Percentiles rank a stretch among this genome's conserved stretches.
These are phyloP conservation scores for Drosophila punjabiensis DNA, from an alignment of 1,140 invertebrate species.

Conservation along the genomic window DNA sequence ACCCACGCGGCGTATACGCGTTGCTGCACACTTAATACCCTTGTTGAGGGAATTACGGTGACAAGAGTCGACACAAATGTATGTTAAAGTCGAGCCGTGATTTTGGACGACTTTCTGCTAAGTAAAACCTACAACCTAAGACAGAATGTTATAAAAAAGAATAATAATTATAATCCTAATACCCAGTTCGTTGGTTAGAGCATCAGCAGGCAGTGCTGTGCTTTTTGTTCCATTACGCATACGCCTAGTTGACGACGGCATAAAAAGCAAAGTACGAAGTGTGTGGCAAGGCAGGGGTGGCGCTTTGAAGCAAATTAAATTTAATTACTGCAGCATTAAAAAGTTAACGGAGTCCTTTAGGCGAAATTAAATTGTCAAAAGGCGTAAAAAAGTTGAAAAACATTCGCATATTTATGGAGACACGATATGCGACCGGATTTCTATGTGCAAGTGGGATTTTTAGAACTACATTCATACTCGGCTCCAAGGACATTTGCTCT, in stretches of 20 bases:
- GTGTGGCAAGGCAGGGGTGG: constrained; percentile 19
- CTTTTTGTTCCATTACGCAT: constrained; percentile 41
- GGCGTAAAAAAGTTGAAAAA: constrained; percentile 54
- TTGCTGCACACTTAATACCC: constrained; percentile 30
- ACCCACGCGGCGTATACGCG: constrained; percentile 37
- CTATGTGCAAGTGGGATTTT: neutral
- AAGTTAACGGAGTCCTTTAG: constrained; percentile 51
- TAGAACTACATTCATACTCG: neutral
- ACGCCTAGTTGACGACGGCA: constrained; percentile 64
- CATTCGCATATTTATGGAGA: constrained; percentile 14
- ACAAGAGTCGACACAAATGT: neutral
- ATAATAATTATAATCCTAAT: neutral
- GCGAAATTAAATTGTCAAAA: constrained; percentile 39
- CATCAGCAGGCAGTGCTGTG: neutral
- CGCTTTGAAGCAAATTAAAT: constrained; percentile 57
- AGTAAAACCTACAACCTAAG: neutral
- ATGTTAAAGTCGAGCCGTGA: neutral
- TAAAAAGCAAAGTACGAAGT: constrained; percentile 37
- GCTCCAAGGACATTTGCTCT: neutral
- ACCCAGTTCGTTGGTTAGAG: constrained; percentile 4
- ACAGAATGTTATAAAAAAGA: neutral
- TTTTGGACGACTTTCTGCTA: neutral
- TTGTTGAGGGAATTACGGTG: constrained; percentile 1
- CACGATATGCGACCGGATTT: neutral
- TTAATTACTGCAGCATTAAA: constrained; percentile 69